A percentile compares a stretch with the other conserved stretches of the same genome.
phyloP scores from a whole-genome alignment of 2,113 vertebrate genomes.

The Paedocypris sp. region DNA sequence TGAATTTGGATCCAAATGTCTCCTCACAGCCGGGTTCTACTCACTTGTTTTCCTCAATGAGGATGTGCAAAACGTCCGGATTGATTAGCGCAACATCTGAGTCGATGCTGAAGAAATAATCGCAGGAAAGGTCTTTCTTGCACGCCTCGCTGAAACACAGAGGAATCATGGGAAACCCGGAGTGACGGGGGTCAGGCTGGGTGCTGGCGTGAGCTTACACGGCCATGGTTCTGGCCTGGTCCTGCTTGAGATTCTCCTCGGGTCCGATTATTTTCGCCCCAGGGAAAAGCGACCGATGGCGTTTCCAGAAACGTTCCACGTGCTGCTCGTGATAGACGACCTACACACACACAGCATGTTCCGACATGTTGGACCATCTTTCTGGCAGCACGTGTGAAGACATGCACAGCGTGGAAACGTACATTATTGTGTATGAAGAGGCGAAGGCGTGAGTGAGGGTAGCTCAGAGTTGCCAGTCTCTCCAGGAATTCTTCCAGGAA shows the following conservation, averaged over 20 bases:
- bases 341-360: conserved; percentile 37
- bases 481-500: conserved; percentile 66
- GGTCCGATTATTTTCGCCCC: conserved; percentile 58
- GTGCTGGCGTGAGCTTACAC: conserved; percentile 50
- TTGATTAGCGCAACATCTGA: conserved; percentile 57
- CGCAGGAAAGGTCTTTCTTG: conserved; percentile 55
- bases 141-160: conserved; percentile 55
- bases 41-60: conserved; percentile 67
- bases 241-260: conserved; percentile 59
- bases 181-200: background rate
- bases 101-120: conserved; percentile 70
- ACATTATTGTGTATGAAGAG: conserved; percentile 69
- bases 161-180: background rate
- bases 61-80: conserved; percentile 49
- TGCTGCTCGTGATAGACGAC: conserved; percentile 66
- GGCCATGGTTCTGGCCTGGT: conserved; percentile 64
- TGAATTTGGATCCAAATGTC: no score
- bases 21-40: no score
- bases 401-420: conserved; percentile 12
- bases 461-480: conserved; percentile 56
- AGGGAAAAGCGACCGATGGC: conserved; percentile 51
- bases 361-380: no score
- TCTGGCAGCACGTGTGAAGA: background rate
- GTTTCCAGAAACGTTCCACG: conserved; percentile 51
- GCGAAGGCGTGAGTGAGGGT: conserved; percentile 49